phyloP scores from a whole-genome alignment of 30 jellyfish, hydroid and myxozoan genomes.

The Cassiopea xamachana region DNA sequence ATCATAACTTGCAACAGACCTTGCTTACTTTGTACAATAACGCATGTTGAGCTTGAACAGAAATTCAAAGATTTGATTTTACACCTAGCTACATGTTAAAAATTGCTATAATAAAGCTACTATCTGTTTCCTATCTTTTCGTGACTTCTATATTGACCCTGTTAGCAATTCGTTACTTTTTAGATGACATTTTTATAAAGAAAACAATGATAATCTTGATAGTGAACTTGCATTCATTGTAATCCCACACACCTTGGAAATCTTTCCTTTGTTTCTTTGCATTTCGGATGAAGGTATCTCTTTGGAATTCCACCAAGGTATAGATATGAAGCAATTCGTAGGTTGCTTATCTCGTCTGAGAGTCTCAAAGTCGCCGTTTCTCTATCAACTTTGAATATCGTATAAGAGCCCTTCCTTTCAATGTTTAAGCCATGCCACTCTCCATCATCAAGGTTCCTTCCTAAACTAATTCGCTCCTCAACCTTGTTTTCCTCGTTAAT shows the following conservation, averaged over 20 bases:
- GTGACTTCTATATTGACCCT: too few relatives aligned
- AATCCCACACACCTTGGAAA: conserved; percentile 34
- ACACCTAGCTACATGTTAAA: too few relatives aligned
- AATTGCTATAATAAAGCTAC: too few relatives aligned
- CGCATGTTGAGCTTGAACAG: too few relatives aligned
- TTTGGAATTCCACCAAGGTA: conserved; percentile 68
- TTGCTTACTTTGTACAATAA: too few relatives aligned
- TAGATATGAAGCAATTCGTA: conserved; percentile 37
- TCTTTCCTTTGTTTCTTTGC: conserved; percentile 6
- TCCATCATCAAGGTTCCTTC: conserved; percentile 49
- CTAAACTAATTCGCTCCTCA: conserved; percentile 45
- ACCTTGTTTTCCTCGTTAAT: conserved; percentile 56
- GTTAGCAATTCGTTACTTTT: too few relatives aligned
- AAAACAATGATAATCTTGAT: too few relatives aligned
- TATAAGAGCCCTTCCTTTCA: conserved; percentile 40
- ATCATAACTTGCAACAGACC: too few relatives aligned
- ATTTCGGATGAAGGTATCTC: conserved; percentile 21
- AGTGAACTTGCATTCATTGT: not conserved
- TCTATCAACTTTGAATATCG: conserved; percentile 44
- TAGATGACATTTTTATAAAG: too few relatives aligned
- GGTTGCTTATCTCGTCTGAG: conserved; percentile 39
- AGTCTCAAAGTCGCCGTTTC: conserved; percentile 25
- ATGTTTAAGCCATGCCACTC: conserved; percentile 57
- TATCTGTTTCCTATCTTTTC: too few relatives aligned
- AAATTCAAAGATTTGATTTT: too few relatives aligned